These are phyloP conservation scores for Stenichneumon culpator DNA, from an alignment of 2,888 invertebrate genomes.

Conservation along the genomic window DNA sequence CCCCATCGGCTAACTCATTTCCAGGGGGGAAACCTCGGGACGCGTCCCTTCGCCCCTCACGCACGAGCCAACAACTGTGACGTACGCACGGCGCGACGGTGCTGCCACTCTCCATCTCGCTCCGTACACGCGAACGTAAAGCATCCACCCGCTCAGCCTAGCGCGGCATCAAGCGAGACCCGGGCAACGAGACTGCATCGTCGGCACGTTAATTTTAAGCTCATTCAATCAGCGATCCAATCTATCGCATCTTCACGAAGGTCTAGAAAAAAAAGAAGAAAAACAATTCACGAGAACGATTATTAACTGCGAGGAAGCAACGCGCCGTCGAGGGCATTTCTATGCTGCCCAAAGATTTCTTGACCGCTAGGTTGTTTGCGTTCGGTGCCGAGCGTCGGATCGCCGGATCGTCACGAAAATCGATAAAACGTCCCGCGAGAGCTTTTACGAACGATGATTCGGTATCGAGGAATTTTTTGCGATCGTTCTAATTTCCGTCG, in stretches of 20 bases:
- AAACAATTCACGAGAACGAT: too few relatives aligned
- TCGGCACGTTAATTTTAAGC: constrained; percentile 3
- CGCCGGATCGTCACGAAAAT: too few relatives aligned
- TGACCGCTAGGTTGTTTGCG: too few relatives aligned
- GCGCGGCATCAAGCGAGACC: constrained; percentile 5
- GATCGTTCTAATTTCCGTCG: too few relatives aligned
- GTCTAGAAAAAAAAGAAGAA: too few relatives aligned
- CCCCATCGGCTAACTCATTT: constrained; percentile 60
- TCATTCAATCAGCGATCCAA: neutral
- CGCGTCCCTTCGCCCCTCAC: constrained; percentile 62
- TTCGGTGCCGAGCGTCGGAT: too few relatives aligned
- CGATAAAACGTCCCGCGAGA: too few relatives aligned
- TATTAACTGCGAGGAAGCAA: too few relatives aligned
- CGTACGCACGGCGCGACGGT: constrained; percentile 54
- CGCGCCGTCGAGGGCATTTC: too few relatives aligned
- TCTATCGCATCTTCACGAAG: neutral
- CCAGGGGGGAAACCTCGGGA: constrained; percentile 69
- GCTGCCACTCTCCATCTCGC: constrained; percentile 5
- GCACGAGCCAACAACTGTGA: constrained; percentile 60
- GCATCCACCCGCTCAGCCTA: constrained; percentile 24
- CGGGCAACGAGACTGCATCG: neutral
- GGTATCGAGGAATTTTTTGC: too few relatives aligned
- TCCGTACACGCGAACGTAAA: constrained; percentile 6
- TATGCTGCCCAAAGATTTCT: too few relatives aligned
- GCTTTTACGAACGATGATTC: too few relatives aligned